phyloP scores from a whole-genome alignment of 53 echinoderm and acorn worm species.

The Henricia sp. region DNA sequence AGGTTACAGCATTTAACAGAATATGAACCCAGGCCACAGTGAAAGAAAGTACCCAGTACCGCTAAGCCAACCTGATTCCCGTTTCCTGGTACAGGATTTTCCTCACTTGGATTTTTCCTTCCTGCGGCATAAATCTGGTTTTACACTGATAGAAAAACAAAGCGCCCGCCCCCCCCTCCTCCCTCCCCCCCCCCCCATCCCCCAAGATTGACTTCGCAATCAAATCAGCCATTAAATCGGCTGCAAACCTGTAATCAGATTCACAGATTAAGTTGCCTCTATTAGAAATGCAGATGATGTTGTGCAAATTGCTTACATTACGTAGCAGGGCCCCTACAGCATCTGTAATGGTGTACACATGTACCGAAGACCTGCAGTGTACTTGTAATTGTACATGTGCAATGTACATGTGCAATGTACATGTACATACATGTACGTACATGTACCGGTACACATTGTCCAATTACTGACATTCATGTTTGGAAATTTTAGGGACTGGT shows the following conservation, averaged over 20 bases:
- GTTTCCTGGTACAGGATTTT: no score
- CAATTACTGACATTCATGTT: no score
- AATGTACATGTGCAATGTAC: neutral
- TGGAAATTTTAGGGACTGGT: no score
- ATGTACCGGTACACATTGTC: no score
- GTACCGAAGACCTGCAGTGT: neutral
- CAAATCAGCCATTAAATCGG: slow-evolving; percentile 14
- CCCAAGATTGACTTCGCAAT: slow-evolving; percentile 32
- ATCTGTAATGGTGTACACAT: neutral
- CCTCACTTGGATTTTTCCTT: no score
- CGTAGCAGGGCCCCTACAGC: neutral
- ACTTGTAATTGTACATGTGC: neutral
- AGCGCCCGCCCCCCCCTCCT: neutral
- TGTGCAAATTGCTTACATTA: slow-evolving; percentile 5
- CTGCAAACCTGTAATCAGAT: neutral
- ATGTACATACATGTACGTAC: no score
- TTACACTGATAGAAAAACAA: slow-evolving; percentile 37
- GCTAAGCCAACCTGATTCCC: no score
- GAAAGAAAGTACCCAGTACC: no score
- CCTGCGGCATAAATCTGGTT: neutral
- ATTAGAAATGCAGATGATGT: slow-evolving; percentile 34
- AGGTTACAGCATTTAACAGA: no score
- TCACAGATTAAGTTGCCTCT: slow-evolving; percentile 8
- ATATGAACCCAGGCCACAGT: no score
- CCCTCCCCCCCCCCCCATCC: no score